These are phyloP conservation scores for Helostoma temminkii DNA, from an alignment of 2,797 vertebrate species.

Conservation along the genomic window DNA sequence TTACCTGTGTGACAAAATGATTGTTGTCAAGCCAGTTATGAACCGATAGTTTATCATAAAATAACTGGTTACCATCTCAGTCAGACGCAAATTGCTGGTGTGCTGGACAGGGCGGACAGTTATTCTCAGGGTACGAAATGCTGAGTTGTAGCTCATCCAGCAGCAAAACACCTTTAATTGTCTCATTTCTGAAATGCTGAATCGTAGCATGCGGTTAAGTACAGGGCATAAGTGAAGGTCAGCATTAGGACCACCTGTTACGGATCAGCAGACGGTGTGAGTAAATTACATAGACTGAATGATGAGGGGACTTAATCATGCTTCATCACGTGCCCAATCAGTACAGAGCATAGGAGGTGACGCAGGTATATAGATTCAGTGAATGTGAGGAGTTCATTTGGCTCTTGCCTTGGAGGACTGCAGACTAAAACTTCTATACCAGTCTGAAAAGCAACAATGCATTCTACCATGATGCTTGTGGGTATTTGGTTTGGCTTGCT, in stretches of 20 bases:
- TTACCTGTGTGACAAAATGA: slow-evolving; percentile 65
- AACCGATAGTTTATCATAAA: slow-evolving; percentile 68
- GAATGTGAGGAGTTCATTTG: slow-evolving; percentile 42
- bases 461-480: slow-evolving; percentile 57
- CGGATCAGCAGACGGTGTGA: slow-evolving; percentile 69
- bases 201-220: slow-evolving; percentile 57
- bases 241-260: slow-evolving; percentile 69
- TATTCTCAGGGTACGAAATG: slow-evolving; percentile 51
- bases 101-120: slow-evolving; percentile 50
- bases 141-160: slow-evolving; percentile 50
- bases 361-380: slow-evolving; percentile 72
- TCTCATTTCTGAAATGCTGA: slow-evolving; percentile 78
- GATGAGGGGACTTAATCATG: slow-evolving; percentile 72
- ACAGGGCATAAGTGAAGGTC: slow-evolving; percentile 63
- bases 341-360: slow-evolving; percentile 52
- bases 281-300: slow-evolving; percentile 72
- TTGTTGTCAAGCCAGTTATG: slow-evolving; percentile 55
- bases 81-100: slow-evolving; percentile 76
- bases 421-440: slow-evolving; percentile 22
- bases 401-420: slow-evolving; percentile 30
- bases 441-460: slow-evolving; percentile 61
- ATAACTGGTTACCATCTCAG: slow-evolving; percentile 69
- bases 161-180: slow-evolving; percentile 63
- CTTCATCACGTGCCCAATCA: slow-evolving; percentile 72
- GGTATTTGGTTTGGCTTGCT: slow-evolving; percentile 64